Conservation (phyloP, 2,113 vertebrate species). For the Grammomys dolichurus region DNA sequence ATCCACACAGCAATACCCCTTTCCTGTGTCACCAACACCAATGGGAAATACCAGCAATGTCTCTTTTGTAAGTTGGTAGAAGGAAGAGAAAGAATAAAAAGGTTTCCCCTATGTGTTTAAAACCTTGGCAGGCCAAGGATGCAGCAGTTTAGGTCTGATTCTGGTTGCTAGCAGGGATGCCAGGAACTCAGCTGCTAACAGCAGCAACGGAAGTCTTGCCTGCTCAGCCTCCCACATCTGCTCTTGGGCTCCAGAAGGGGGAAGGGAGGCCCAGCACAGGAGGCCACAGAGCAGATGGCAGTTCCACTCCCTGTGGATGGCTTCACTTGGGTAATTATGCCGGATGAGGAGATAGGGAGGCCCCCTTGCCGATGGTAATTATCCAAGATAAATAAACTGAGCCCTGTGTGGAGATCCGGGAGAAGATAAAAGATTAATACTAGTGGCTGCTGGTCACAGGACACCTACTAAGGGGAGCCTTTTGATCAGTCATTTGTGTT, state of each 20-base stretch:
- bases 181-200: constrained; percentile 49
- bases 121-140: not conserved
- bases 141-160: not conserved
- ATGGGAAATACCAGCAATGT: not conserved
- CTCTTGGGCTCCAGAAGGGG: not conserved
- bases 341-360: constrained; percentile 28
- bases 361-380: constrained; percentile 40
- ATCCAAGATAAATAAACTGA: constrained; percentile 63
- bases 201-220: not conserved
- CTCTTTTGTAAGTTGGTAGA: not conserved
- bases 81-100: not conserved
- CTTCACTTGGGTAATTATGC: constrained; percentile 18
- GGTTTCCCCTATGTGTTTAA: not conserved
- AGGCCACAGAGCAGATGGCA: constrained; percentile 63
- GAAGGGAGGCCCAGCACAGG: not conserved
- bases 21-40: not conserved
- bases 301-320: not conserved
- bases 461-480: not conserved
- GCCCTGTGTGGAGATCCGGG: not conserved
- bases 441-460: not conserved
- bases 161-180: not conserved
- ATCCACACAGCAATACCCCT: not conserved
- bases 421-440: constrained; percentile 35
- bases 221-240: constrained; percentile 67
- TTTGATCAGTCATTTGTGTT: not conserved